phyloP scores from a whole-genome alignment of 2,888 invertebrate species.

The Lymantria dispar region DNA sequence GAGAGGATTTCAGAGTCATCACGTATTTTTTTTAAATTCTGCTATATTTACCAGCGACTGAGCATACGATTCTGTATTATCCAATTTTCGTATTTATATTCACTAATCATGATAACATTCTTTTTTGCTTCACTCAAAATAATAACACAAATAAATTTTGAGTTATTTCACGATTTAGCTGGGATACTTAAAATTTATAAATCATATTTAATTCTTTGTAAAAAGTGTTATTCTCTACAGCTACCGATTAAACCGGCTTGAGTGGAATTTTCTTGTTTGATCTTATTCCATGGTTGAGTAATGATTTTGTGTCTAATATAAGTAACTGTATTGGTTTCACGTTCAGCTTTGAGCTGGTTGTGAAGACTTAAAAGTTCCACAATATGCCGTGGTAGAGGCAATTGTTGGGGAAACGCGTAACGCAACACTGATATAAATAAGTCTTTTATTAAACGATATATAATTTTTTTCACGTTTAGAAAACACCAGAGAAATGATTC shows the following conservation, averaged over 20 bases:
- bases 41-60: no score
- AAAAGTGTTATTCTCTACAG: no score
- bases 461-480: slow-evolving; percentile 56
- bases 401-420: slow-evolving; percentile 48
- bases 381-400: slow-evolving; percentile 53
- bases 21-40: no score
- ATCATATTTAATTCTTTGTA: no score
- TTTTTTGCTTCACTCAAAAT: no score
- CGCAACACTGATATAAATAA: slow-evolving; percentile 43
- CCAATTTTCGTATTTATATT: no score
- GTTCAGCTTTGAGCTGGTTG: slow-evolving; percentile 42
- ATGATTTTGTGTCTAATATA: slow-evolving; percentile 53
- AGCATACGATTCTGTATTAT: no score
- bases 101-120: no score
- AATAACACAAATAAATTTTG: no score
- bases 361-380: slow-evolving; percentile 54
- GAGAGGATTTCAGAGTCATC: no score
- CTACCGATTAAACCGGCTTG: slow-evolving; percentile 44
- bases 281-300: slow-evolving; percentile 33
- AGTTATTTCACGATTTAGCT: no score
- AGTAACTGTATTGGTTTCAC: slow-evolving; percentile 43
- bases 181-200: no score
- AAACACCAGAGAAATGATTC: slow-evolving; percentile 58
- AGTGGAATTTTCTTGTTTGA: slow-evolving; percentile 36
- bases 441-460: slow-evolving; percentile 56